Conservation (phyloP, 2,888 invertebrate species). For the Mythimna impura region DNA sequence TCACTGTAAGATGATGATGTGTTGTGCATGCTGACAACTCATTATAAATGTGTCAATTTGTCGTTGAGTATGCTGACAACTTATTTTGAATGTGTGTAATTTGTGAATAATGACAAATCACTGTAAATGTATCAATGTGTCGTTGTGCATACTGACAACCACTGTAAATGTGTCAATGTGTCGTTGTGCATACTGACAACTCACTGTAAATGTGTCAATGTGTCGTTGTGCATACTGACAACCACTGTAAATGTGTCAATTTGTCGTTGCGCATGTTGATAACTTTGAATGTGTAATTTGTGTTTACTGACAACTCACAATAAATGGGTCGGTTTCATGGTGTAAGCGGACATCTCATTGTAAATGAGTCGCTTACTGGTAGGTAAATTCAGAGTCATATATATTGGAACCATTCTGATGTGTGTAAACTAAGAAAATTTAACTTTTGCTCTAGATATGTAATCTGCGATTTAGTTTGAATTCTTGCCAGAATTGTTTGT, state of each 20-base stretch:
- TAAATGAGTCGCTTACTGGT: too few relatives aligned
- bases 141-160: not conserved
- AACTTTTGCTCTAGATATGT: not conserved
- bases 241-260: not conserved
- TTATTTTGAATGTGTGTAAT: too few relatives aligned
- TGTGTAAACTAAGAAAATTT: not conserved
- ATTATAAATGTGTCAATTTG: not conserved
- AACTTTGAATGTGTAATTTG: too few relatives aligned
- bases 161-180: not conserved
- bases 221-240: not conserved
- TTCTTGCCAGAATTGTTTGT: not conserved
- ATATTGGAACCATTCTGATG: not conserved
- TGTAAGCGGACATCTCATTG: too few relatives aligned
- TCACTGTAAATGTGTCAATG: not conserved
- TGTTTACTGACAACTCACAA: too few relatives aligned
- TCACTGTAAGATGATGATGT: too few relatives aligned
- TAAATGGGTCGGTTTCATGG: too few relatives aligned
- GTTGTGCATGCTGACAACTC: too few relatives aligned
- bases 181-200: not conserved
- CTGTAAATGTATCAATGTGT: too few relatives aligned
- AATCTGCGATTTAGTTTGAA: not conserved
- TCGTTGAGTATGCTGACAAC: not conserved
- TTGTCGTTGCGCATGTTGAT: not conserved
- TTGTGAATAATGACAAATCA: too few relatives aligned
- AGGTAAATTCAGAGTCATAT: too few relatives aligned